Evolutionary conservation across 1,140 invertebrate species (phyloP), one percentile per base, ranked within the genome.

Genomic region (Drosophila aff.): DNA sequence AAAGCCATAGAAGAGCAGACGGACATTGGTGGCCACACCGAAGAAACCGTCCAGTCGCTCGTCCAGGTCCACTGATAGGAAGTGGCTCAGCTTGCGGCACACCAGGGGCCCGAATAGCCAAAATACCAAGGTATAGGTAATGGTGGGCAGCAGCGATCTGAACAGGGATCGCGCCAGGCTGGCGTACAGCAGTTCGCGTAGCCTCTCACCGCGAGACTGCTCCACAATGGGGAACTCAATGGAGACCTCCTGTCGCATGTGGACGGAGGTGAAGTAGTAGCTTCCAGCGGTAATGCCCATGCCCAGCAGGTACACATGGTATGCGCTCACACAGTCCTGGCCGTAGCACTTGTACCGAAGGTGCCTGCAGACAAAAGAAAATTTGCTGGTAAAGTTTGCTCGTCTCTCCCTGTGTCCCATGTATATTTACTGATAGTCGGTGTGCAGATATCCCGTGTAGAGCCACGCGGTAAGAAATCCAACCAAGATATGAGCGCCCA

Each of bases 211-310:
- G 78, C 96, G 96, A 3, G 94, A 94, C 82, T 95, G 95, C 50
- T 96, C 95, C 52, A 96, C 94, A 13, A 96, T 94, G 16, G 96
- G 94, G 85, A 96, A 97, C 16, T 94, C 93, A 11, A 96, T 93
- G 50, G 94, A 94, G 43, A 94, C 94, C 53, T 94, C 93, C 10
- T 93, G 91, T 33, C 94, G 93, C 55, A 94, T 92, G 73, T 95
- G 94, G 7, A 93, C 92, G 76, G 94, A 95, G 0, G 94, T 76
- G 75, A 96, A 96, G 79, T 95, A 95, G 79, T 95, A 96, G 59
- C 96, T 92, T 49, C 96, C 96, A 64, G 95, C 95, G 94, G 95
- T 96, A 44, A 96, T 93, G 21, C 96, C 96, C 60, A 94, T 94
- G 68, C 95, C 93, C 13, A 96, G 92, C 18, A 96, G 76, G 79